Percentiles rank a stretch among this genome's conserved stretches.
These are phyloP conservation scores for Bembecia ichneumoniformis DNA, from an alignment of 2,888 invertebrate species.

Conservation along the genomic window DNA sequence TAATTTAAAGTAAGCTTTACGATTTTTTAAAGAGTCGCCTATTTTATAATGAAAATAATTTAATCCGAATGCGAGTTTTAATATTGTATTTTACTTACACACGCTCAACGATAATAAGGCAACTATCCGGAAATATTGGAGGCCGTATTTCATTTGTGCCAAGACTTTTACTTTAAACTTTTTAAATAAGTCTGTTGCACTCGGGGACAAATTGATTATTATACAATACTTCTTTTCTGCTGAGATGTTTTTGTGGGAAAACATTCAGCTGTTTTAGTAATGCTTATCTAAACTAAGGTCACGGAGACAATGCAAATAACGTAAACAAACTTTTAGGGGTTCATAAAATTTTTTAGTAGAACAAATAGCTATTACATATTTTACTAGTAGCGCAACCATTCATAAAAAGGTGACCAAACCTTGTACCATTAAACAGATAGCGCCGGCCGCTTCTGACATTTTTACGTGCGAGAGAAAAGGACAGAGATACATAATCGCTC, in stretches of 20 bases:
- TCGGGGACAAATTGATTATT: conserved; percentile 26
- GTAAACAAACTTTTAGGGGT: too few relatives aligned
- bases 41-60: conserved; percentile 20
- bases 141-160: conserved; percentile 61
- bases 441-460: too few relatives aligned
- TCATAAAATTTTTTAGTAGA: too few relatives aligned
- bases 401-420: too few relatives aligned
- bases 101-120: conserved; percentile 33
- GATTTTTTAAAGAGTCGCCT: conserved; percentile 23
- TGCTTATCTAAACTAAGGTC: too few relatives aligned
- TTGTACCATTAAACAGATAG: too few relatives aligned
- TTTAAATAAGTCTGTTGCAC: conserved; percentile 28
- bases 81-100: conserved; percentile 18
- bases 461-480: too few relatives aligned
- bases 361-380: too few relatives aligned
- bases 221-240: conserved; percentile 30
- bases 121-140: conserved; percentile 28
- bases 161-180: conserved; percentile 53
- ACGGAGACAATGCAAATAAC: too few relatives aligned
- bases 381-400: too few relatives aligned
- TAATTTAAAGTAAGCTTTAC: conserved; percentile 18
- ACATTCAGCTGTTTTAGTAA: conserved; percentile 10
- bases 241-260: conserved; percentile 21
- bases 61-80: conserved; percentile 19
- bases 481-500: too few relatives aligned